Evolutionary conservation across 2,797 vertebrate species (phyloP).

Genomic region (Rhinoraja longicauda): DNA sequence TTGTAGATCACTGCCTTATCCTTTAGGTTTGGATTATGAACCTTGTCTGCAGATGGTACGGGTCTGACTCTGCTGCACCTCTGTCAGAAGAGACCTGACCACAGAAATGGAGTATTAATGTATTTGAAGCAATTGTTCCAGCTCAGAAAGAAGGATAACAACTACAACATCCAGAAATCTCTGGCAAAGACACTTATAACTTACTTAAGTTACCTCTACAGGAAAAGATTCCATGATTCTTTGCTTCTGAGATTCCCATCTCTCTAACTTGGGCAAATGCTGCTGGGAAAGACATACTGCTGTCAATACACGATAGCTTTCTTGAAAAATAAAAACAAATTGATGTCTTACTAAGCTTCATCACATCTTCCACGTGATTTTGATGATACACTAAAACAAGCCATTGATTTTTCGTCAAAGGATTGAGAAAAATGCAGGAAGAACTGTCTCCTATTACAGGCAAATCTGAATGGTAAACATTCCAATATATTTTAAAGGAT

Average conservation of each 20-base stretch:
- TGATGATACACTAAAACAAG: neutral
- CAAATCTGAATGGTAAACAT: neutral
- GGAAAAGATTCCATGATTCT: neutral
- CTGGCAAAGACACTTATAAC: neutral
- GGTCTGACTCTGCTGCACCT: too few relatives aligned
- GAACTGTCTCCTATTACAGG: neutral
- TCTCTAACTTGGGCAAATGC: neutral
- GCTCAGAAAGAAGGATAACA: too few relatives aligned
- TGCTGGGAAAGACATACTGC: neutral
- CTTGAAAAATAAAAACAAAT: neutral
- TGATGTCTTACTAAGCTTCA: neutral
- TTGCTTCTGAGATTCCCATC: neutral
- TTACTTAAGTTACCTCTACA: neutral
- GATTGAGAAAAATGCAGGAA: neutral
- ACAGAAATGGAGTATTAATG: too few relatives aligned
- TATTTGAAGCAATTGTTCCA: too few relatives aligned
- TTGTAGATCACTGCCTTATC: too few relatives aligned
- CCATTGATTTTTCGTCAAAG: neutral
- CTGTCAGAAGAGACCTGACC: too few relatives aligned
- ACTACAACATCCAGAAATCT: too few relatives aligned
- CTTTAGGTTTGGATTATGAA: too few relatives aligned
- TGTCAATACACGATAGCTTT: neutral
- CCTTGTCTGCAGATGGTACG: too few relatives aligned
- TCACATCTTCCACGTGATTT: neutral
- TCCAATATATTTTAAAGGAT: neutral